A percentile compares a stretch with the other conserved stretches of the same genome.
phyloP scores from a whole-genome alignment of 2,888 invertebrate genomes.

The Sarcophaga subvicina region DNA sequence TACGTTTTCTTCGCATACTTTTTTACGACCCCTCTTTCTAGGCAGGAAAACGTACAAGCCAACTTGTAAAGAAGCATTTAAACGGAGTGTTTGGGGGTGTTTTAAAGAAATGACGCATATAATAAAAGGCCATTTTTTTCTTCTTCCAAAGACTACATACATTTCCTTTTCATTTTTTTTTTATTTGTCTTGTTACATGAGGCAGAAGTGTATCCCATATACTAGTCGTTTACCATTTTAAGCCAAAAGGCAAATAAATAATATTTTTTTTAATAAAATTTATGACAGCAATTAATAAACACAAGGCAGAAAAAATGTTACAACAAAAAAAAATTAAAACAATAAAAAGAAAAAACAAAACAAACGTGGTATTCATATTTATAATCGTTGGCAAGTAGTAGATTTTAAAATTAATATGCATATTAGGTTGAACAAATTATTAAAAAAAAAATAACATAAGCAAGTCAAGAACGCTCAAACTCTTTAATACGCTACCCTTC shows the following conservation, averaged over 20 bases:
- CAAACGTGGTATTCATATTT: slow-evolving; percentile 23
- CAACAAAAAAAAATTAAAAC: background rate
- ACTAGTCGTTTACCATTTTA: slow-evolving; percentile 13
- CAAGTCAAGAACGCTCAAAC: too few species aligned
- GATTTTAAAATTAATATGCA: slow-evolving; percentile 20
- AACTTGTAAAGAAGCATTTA: background rate
- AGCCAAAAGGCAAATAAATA: slow-evolving; percentile 48
- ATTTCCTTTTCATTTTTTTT: too few species aligned
- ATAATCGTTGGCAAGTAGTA: slow-evolving; percentile 17
- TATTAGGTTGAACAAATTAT: background rate
- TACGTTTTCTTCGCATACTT: too few species aligned
- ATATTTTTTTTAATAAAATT: slow-evolving; percentile 58
- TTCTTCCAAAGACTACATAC: too few species aligned
- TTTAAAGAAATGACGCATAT: slow-evolving; percentile 40
- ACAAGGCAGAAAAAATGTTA: slow-evolving; percentile 5
- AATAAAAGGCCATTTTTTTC: slow-evolving; percentile 40
- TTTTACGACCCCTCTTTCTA: background rate
- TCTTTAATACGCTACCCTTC: too few species aligned
- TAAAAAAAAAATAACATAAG: too few species aligned
- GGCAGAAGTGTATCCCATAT: background rate
- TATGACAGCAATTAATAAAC: slow-evolving; percentile 61
- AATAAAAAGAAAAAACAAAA: background rate
- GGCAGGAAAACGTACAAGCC: slow-evolving; percentile 8
- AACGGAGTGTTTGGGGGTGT: background rate
- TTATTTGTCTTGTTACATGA: background rate